Evolutionary conservation across 2,797 vertebrate species (phyloP), one percentile per base, ranked within the genome.

Genomic region (Alexandromys oeconomus): DNA sequence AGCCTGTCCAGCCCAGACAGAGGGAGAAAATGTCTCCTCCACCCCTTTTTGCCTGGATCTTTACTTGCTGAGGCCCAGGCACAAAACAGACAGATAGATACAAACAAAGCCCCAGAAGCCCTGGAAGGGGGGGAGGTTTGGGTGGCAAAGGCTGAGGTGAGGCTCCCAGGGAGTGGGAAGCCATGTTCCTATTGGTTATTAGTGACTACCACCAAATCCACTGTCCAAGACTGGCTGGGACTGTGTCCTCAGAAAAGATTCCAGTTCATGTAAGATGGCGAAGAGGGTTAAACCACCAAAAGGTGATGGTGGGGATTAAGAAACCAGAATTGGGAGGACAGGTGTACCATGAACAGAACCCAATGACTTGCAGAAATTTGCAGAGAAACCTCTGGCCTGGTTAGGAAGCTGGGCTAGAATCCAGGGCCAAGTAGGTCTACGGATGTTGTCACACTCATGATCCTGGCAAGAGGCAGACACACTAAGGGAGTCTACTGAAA

Each of bases 341-440:
- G 51, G 19, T n/a, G 13, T 2, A 13, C 29, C 0, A 0, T 46
- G 11, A n/a, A 12, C 10, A 93, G 34, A 87, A 57, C 29, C 86
- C 65, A 40, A 1, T 10, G 57, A 69, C 46, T 78, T 87, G 96
- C 57, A 63, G 87, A 93, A 76, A 61, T 81, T 67, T 19, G 25
- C 85, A 79, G 87, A 92, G 87, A 94, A 77, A 79, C 37, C 59
- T 93, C 85, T 86, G 93, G 40, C 93, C 85, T 8, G 1, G 59
- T 77, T 59, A n/a, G 48, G 63, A 37, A 63, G 31, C 15, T 92
- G 82, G 71, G 74, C 89, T 14, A 71, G 40, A 63, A 73, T 87
- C 74, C 51, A 87, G 4, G 91, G 87, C 95, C 93, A 93, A 84
- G 93, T 87, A 96, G 73, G n/a, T 80, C 77, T 57, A 85, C 79